A percentile compares a stretch with the other conserved stretches of the same genome.
Evolutionary conservation across 1,140 invertebrate genomes (phyloP).

Genomic region (Papilio aristodemus): DNA sequence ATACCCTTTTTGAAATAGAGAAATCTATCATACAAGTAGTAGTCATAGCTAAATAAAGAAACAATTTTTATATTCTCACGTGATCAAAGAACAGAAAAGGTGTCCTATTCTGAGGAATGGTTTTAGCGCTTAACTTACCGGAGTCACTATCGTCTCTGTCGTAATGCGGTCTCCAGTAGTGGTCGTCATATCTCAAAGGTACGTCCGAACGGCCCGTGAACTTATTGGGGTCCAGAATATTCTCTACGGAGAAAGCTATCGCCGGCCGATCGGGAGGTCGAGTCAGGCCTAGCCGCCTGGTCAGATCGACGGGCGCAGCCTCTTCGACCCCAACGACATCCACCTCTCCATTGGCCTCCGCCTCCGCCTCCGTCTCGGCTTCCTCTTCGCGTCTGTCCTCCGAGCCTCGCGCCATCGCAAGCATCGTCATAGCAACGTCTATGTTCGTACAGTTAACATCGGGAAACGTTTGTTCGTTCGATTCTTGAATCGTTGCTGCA

Average conservation of each 20-base stretch:
- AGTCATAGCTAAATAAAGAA: too few relatives aligned
- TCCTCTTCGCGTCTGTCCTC: conserved; percentile 64
- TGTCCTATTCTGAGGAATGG: not conserved
- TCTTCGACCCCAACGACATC: conserved; percentile 75
- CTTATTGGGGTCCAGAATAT: conserved; percentile 94
- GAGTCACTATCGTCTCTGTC: conserved; percentile 81
- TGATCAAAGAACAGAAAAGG: too few relatives aligned
- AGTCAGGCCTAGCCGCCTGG: conserved; percentile 65
- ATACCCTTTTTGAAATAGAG: too few relatives aligned
- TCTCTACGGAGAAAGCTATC: conserved; percentile 93
- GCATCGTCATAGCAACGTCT: conserved; percentile 78
- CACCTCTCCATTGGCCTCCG: conserved; percentile 63
- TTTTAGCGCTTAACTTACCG: too few relatives aligned
- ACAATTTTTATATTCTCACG: too few relatives aligned
- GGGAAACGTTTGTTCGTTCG: conserved; percentile 34
- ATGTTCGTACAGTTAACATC: conserved; percentile 17
- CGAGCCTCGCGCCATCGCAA: conserved; percentile 74
- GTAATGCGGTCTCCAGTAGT: conserved; percentile 83
- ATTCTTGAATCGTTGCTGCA: not conserved
- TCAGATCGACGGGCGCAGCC: conserved; percentile 71
- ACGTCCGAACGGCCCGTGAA: conserved; percentile 86
- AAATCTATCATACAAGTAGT: too few relatives aligned
- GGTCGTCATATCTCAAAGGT: conserved; percentile 66
- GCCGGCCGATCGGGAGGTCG: conserved; percentile 64
- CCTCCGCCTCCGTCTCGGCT: conserved; percentile 55